A percentile compares a stretch with the other conserved stretches of the same genome.
Conservation (phyloP, 2,888 invertebrate genomes). For the Stenchaetothrips biformis region DNA sequence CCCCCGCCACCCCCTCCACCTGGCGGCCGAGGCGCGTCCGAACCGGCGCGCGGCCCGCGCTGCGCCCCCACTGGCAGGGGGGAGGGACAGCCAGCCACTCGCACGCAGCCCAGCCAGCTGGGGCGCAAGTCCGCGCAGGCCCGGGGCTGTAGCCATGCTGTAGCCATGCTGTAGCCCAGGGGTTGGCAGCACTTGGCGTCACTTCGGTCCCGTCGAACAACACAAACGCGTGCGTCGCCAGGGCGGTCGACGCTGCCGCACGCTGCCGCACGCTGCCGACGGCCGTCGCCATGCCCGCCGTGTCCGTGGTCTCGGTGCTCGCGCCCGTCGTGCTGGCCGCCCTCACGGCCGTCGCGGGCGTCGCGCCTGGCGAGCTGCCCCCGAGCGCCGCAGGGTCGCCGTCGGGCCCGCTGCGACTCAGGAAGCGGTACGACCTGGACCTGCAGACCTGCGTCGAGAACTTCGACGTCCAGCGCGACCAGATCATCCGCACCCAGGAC, state of each 20-base stretch:
- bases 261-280: not conserved
- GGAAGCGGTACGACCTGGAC: constrained; percentile 15
- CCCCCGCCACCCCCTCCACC: not conserved
- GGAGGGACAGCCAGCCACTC: not conserved
- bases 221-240: not conserved
- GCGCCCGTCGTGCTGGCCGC: not conserved
- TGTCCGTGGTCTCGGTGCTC: not conserved
- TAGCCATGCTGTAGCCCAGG: too few species aligned
- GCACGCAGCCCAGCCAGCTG: not conserved
- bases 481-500: constrained; percentile 86
- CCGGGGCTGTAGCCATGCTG: too few species aligned
- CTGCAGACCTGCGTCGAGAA: constrained; percentile 64
- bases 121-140: not conserved
- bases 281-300: not conserved
- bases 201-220: not conserved
- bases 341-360: not conserved
- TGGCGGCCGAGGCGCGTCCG: not conserved
- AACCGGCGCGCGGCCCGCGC: not conserved
- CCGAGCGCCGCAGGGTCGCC: too few species aligned
- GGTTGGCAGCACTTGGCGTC: not conserved
- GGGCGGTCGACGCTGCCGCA: not conserved
- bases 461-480: constrained; percentile 81
- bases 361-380: not conserved
- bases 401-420: not conserved
- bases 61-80: not conserved